Base-by-base conservation (phyloP, 1,140 invertebrate species). In the Heliconius eleuchia region DNA sequence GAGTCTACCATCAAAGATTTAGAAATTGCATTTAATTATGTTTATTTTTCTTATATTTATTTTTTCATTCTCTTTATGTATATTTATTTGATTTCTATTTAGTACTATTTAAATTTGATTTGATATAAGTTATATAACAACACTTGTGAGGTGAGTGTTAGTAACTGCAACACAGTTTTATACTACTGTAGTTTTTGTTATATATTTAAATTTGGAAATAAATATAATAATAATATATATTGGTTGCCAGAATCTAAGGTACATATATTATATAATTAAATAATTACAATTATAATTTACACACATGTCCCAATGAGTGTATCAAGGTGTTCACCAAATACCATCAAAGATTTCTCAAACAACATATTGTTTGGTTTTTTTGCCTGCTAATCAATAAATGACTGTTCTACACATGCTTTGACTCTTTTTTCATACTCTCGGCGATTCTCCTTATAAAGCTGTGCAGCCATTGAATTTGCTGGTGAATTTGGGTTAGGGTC, bases 401-500 rank as follows among this genome's bases (percentile, higher is more conserved):
- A 98, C 95, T 99, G 98, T 96, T 99, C 98, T 92, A 99, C 98
- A 95, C 98, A 99, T 91, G 98, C 97, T 96, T 98, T 98, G 89
- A 99, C 98, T 96, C 98, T 96, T 95, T 99, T 99, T 95, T 99
- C 98, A 95, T 99, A 99, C 96, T 99, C 98, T 88, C 98, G 96
- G 92, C 98, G 96, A 95, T 99, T 98, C 95, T 98, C 98, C 96
- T 98, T 98, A 95, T 99, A 99, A 86, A 99, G 96, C 96, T 99
- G 98, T 83, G 98, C 98, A 91, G 98, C 98, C 96, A 98, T 98
- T 84, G 98, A 98, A 94, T 99, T 99, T 82, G 98, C 98, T 89
- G 98, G 98, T 91, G 98, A 98, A 95, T 99, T 99, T 82, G 98
- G 98, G 95, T 99, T 99, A 82, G 98, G 98, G 95, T 99, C 98